Evolutionary conservation across 2,888 invertebrate genomes (phyloP).

Genomic region (Clostera curtula): DNA sequence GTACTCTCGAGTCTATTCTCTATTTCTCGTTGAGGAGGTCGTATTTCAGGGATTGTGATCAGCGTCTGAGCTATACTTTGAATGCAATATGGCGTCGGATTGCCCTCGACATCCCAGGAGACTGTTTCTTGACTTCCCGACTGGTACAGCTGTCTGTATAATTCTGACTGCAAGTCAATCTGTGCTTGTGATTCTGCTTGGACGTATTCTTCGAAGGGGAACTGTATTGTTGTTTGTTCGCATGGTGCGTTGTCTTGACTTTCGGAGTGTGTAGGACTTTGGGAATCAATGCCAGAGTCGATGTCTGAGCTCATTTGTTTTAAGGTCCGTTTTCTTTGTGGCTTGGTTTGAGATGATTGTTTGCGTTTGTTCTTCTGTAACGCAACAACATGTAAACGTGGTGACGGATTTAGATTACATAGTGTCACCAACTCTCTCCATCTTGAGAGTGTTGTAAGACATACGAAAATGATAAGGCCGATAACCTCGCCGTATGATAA

Average conservation of each 20-base stretch:
- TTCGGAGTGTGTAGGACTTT: conserved; percentile 1
- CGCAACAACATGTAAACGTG: no score
- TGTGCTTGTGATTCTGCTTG: not conserved
- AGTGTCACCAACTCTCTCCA: no score
- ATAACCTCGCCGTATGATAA: no score
- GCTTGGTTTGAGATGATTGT: not conserved
- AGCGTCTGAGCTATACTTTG: conserved; percentile 5
- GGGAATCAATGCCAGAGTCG: conserved; percentile 8
- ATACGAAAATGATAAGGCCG: no score
- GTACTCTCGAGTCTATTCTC: not conserved
- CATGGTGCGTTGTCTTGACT: not conserved
- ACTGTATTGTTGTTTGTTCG: not conserved
- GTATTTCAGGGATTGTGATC: conserved; percentile 6
- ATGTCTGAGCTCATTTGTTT: conserved; percentile 3
- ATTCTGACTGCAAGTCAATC: not conserved
- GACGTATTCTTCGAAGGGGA: not conserved
- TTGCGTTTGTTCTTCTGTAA: no score
- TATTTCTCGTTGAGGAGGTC: conserved; percentile 2
- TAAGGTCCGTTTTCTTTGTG: conserved; percentile 7
- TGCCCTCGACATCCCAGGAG: not conserved
- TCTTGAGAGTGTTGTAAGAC: no score
- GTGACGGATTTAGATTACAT: no score
- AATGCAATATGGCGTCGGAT: conserved; percentile 4
- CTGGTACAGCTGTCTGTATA: not conserved
- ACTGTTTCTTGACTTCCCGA: not conserved